Base-by-base conservation (phyloP, 1,140 invertebrate species). In the Gryllus bimaculatus region DNA sequence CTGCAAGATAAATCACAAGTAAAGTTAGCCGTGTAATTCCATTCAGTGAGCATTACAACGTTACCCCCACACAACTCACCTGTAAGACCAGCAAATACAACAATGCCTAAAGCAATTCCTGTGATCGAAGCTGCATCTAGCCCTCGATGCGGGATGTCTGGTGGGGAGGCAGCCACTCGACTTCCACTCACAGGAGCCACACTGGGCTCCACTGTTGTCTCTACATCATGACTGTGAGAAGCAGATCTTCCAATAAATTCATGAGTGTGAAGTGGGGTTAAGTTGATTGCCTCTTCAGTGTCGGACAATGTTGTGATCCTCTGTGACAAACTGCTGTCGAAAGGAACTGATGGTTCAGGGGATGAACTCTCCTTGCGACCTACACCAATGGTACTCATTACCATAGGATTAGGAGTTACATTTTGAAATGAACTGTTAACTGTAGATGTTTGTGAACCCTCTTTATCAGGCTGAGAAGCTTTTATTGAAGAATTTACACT, bases 61-160 rank as follows among this genome's bases (percentile, higher is more conserved):
- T 39, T 39, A 39, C 26, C 26, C n/a, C 2, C 2, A 66, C 54
- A 66, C 26, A 66, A 66, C 76, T 47, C 21, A 77, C 66, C 73
- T 18, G 73, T 74, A 48, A 79, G 78, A 47, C 20, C 78, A n/a
- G 74, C 78, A 13, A 74, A 74, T 48, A 74, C 78, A 79, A 74
- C 66, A 21, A 79, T 74, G 15, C 78, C 78, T n/a, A 79, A 15
- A 74, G 78, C 73, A 47, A 79, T 79, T 18, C 78, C 78, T 48
- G 78, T 74, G 48, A 79, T 79, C 26, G 66, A 73, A 13, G 73
- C 78, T 18, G 78, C 74, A 26, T 74, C 78, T 8, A 79, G 73
- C 0, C 48, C 76, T 48, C 20, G 39, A 47, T 77, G 48, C 8
- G 76, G 20, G 7, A 12, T 18, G 48, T 12, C n/a, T 47, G 26